phyloP scores from a whole-genome alignment of 2,888 invertebrate species.

The Dasysyrphus tricinctus region DNA sequence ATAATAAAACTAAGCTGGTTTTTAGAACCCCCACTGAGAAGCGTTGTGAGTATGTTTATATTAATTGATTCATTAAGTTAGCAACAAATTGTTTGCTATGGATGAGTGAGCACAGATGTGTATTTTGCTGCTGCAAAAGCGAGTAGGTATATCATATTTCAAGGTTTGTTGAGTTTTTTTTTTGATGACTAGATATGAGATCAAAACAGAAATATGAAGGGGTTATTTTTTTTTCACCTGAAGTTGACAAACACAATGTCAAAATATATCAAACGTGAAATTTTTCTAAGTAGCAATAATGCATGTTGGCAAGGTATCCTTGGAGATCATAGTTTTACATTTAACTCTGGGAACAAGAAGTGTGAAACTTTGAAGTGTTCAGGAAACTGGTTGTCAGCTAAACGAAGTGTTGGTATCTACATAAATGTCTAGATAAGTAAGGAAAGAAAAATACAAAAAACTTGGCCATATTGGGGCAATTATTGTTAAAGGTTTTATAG shows the following conservation, averaged over 20 bases:
- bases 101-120: conserved; percentile 35
- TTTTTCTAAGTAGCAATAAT: conserved; percentile 22
- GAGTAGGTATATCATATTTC: conserved; percentile 27
- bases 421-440: too few relatives aligned
- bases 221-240: conserved; percentile 18
- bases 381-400: background rate
- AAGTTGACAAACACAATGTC: conserved; percentile 22
- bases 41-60: conserved; percentile 26
- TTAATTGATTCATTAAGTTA: conserved; percentile 64
- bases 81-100: conserved; percentile 18
- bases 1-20: conserved; percentile 25
- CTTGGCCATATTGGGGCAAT: too few relatives aligned
- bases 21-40: conserved; percentile 25
- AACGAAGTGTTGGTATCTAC: too few relatives aligned
- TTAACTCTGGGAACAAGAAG: background rate
- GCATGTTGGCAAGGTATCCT: background rate
- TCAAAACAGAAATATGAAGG: conserved; percentile 10
- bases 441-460: too few relatives aligned
- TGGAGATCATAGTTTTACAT: background rate
- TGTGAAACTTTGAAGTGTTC: background rate
- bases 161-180: conserved; percentile 28
- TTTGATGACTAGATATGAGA: conserved; percentile 1
- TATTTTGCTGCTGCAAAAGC: conserved; percentile 3
- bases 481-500: too few relatives aligned
- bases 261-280: conserved; percentile 36